Conservation (phyloP, 2,797 vertebrate species). For the Aldrovandia affinis region DNA sequence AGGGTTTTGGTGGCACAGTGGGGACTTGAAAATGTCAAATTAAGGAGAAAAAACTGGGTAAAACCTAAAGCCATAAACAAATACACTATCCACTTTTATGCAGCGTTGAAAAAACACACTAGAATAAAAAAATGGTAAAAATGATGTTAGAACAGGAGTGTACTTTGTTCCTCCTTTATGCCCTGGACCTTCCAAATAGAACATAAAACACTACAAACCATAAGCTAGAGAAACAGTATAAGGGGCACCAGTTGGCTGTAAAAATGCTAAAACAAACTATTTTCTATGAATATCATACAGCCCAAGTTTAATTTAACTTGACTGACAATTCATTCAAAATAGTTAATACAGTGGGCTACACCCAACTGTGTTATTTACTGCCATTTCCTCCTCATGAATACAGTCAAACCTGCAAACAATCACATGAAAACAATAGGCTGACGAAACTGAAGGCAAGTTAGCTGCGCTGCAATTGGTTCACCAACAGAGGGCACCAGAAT, state of each 20-base stretch:
- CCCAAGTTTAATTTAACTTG: neutral
- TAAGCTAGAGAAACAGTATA: neutral
- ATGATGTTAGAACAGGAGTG: neutral
- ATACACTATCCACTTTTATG: neutral
- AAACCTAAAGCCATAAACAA: neutral
- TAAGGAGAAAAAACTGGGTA: too few species aligned
- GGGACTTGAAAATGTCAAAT: too few species aligned
- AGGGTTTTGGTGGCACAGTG: neutral
- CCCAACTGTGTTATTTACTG: neutral
- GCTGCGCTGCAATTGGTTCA: conserved; percentile 35
- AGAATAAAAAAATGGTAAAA: neutral
- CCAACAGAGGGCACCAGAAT: conserved; percentile 58
- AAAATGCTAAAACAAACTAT: neutral
- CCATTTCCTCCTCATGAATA: conserved; percentile 20
- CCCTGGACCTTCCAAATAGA: too few species aligned
- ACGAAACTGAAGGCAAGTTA: neutral
- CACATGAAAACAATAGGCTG: conserved; percentile 5
- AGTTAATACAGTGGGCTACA: neutral
- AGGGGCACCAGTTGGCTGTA: neutral
- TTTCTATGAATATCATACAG: neutral
- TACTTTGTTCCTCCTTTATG: neutral
- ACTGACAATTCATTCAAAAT: neutral
- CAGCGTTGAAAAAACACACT: neutral
- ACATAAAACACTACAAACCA: neutral
- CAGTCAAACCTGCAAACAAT: neutral